These are phyloP conservation scores for Stegostoma tigrinum DNA, from an alignment of 2,113 vertebrate genomes.

Conservation along the genomic window DNA sequence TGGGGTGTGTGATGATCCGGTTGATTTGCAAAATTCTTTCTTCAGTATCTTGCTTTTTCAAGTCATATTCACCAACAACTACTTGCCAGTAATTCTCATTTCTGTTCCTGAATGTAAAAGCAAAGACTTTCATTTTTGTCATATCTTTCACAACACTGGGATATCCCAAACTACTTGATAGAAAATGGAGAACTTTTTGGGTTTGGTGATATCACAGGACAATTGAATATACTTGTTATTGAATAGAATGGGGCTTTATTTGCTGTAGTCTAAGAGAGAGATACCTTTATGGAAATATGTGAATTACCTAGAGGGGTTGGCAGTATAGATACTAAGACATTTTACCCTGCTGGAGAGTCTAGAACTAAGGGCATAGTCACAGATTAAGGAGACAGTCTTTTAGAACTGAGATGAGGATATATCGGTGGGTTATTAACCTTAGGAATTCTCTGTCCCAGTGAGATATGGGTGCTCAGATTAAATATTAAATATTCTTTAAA, in stretches of 20 bases:
- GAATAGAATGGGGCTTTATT: neutral
- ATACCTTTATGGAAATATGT: neutral
- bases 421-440: neutral
- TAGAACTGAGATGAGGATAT: neutral
- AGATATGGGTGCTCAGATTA: neutral
- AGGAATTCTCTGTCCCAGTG: neutral
- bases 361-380: neutral
- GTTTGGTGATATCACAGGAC: neutral
- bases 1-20: conserved; percentile 80
- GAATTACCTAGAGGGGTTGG: neutral
- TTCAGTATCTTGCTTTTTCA: conserved; percentile 59
- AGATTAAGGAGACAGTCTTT: neutral
- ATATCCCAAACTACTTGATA: neutral
- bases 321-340: neutral
- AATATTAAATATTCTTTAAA: neutral
- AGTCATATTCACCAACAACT: conserved; percentile 72
- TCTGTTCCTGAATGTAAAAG: conserved; percentile 55
- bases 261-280: neutral
- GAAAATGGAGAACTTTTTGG: neutral
- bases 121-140: neutral
- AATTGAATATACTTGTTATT: neutral
- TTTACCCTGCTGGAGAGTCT: neutral
- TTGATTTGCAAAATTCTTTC: conserved; percentile 70
- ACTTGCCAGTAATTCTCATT: conserved; percentile 83
- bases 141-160: neutral